Conservation (phyloP, 2,797 vertebrate species). For the Hapalemur alaotrensis region DNA sequence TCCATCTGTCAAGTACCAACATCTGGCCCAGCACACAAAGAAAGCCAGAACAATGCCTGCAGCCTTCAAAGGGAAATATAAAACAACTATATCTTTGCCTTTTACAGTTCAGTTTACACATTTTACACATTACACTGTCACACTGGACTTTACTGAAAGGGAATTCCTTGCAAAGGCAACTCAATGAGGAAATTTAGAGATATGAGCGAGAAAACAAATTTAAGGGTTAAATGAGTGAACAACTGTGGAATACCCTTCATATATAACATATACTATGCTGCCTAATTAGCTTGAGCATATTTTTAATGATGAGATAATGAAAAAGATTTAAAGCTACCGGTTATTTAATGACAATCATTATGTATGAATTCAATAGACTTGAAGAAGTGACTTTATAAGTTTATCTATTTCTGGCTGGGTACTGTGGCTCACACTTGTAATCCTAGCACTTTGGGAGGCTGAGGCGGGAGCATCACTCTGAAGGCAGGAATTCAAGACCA, state of each 20-base stretch:
- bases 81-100: background rate
- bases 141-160: background rate
- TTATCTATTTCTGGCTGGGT: background rate
- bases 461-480: background rate
- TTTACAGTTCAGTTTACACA: background rate
- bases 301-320: conserved; percentile 34
- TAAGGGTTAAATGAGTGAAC: background rate
- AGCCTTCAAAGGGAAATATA: background rate
- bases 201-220: background rate
- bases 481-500: background rate
- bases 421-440: background rate
- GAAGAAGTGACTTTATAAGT: conserved; percentile 30
- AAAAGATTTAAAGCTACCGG: background rate
- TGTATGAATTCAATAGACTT: conserved; percentile 1
- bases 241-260: background rate
- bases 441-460: background rate
- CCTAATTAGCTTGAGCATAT: background rate
- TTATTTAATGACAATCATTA: background rate
- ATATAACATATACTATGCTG: background rate
- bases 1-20: conserved; percentile 75
- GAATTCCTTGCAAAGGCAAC: background rate
- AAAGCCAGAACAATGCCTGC: conserved; percentile 46
- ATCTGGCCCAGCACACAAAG: conserved; percentile 66
- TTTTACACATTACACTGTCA: background rate
- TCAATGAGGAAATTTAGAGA: conserved; percentile 33